These are phyloP conservation scores for Gila robusta DNA, from an alignment of 2,797 vertebrate species.

Conservation along the genomic window DNA sequence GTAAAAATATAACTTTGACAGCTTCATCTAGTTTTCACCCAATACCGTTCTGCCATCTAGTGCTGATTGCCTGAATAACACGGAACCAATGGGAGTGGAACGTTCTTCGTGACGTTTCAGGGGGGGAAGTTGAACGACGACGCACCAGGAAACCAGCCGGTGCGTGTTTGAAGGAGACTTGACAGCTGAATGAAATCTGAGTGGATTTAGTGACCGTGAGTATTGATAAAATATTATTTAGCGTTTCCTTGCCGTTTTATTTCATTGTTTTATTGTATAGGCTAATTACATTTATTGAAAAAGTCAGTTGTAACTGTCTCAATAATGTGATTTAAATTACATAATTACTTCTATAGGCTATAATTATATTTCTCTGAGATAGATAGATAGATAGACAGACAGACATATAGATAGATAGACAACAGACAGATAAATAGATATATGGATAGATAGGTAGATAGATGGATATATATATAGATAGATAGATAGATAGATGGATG, in stretches of 20 bases:
- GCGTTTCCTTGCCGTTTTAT: not conserved
- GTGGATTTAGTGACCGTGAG: not conserved
- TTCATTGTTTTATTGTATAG: not conserved
- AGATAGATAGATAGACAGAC: rapidly evolving
- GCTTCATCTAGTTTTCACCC: not conserved
- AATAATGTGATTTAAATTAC: not conserved
- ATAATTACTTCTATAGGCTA: not conserved
- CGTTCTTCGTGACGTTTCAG: slow-evolving; percentile 36
- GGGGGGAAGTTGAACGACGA: slow-evolving; percentile 48
- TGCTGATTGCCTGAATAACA: slow-evolving; percentile 11
- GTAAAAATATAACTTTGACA: slow-evolving; percentile 24
- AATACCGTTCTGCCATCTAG: slow-evolving; percentile 33
- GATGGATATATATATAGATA: rapidly evolving
- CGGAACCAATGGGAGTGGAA: slow-evolving; percentile 53
- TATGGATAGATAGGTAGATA: rapidly evolving
- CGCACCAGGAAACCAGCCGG: slow-evolving; percentile 63
- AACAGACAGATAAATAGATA: rapidly evolving
- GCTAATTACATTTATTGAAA: not conserved
- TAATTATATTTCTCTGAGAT: not conserved
- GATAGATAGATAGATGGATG: rapidly evolving
- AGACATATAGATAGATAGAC: rapidly evolving
- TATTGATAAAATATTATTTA: not conserved
- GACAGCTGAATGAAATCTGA: slow-evolving; percentile 9
- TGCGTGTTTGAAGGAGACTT: slow-evolving; percentile 74
- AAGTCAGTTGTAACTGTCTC: no score